A percentile compares a stretch with the other conserved stretches of the same genome.
These are phyloP conservation scores for Liasis olivaceus DNA, from an alignment of 2,797 vertebrate species.

Conservation along the genomic window DNA sequence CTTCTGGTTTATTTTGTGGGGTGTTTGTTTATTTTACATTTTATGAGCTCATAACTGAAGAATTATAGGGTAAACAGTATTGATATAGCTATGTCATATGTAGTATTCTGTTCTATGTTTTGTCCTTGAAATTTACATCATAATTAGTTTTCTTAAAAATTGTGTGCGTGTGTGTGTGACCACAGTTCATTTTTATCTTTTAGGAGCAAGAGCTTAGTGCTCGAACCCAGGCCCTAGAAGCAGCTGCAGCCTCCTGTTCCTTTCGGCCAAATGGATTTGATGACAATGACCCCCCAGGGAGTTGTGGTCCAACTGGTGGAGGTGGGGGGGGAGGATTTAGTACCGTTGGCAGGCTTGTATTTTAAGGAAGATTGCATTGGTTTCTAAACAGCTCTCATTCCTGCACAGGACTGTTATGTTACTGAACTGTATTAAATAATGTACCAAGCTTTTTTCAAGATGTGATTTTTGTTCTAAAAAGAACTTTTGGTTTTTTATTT, in stretches of 20 bases:
- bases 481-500: conserved; percentile 67
- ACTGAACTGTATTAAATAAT: conserved; percentile 63
- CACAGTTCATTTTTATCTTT: conserved; percentile 44
- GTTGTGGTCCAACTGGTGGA: conserved; percentile 94
- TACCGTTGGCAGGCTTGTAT: conserved; percentile 93
- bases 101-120: neutral
- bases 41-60: neutral
- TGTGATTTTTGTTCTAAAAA: conserved; percentile 68
- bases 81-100: neutral
- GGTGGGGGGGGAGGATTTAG: conserved; percentile 92
- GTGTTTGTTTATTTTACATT: neutral
- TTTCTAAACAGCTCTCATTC: conserved; percentile 57
- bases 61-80: neutral
- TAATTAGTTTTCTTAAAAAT: neutral
- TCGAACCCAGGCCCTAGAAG: conserved; percentile 92
- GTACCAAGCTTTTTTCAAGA: conserved; percentile 66
- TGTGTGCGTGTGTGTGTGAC: conserved; percentile 8
- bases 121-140: neutral
- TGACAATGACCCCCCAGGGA: conserved; percentile 96
- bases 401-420: conserved; percentile 68
- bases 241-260: conserved; percentile 91
- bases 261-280: conserved; percentile 96
- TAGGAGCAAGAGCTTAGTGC: conserved; percentile 97
- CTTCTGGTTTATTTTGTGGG: neutral
- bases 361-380: conserved; percentile 81